phyloP scores from a whole-genome alignment of 2,888 invertebrate species.

The Lasioglossum calceatum region DNA sequence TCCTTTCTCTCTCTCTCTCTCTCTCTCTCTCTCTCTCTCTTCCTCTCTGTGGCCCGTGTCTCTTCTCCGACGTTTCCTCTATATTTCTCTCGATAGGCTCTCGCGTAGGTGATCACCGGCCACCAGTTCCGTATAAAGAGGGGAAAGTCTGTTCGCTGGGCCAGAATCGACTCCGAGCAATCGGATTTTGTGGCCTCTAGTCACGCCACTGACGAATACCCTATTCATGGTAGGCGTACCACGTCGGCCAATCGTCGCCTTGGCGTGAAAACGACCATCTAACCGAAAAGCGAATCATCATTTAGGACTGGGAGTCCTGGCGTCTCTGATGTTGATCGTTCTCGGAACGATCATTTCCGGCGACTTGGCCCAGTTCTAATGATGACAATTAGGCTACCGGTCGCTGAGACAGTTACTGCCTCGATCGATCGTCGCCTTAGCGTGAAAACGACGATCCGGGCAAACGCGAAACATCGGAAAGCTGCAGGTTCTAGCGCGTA shows the following conservation, averaged over 20 bases:
- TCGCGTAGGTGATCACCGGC: constrained; percentile 35
- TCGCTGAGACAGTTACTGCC: neutral
- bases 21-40: neutral
- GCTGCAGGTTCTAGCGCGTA: neutral
- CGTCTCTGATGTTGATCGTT: neutral
- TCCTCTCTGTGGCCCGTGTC: neutral
- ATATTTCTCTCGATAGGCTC: constrained; percentile 26
- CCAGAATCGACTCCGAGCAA: constrained; percentile 11
- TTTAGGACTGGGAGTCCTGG: neutral
- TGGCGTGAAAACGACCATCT: neutral
- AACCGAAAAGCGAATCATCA: neutral
- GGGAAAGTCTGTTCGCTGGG: constrained; percentile 45
- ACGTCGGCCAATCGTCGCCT: neutral
- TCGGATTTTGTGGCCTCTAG: constrained; percentile 36
- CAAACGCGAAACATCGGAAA: neutral
- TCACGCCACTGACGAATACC: constrained; percentile 39
- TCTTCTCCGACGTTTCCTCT: constrained; percentile 8
- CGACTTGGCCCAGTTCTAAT: constrained; percentile 1
- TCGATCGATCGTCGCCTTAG: neutral
- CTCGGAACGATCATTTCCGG: neutral
- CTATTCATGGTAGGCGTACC: constrained; percentile 4
- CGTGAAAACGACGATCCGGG: neutral
- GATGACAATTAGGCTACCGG: constrained; percentile 1
- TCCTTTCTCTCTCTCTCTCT: neutral
- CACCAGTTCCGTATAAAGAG: constrained; percentile 45